Conservation (phyloP, 1,140 invertebrate genomes). For the Bradysia coprophila region DNA sequence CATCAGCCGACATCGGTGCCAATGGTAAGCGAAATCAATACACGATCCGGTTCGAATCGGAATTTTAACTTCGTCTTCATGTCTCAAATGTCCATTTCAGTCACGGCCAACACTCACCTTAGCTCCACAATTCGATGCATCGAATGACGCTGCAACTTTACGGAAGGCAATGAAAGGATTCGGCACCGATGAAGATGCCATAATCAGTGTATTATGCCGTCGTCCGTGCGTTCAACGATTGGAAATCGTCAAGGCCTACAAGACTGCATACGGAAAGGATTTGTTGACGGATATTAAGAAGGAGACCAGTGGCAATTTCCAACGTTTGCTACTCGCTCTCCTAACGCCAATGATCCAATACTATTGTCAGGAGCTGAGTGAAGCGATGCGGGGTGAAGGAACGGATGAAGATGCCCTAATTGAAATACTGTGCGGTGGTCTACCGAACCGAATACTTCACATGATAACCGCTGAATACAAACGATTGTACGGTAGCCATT, state of each 20-base stretch:
- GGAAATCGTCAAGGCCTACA: background rate
- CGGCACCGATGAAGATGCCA: constrained; percentile 65
- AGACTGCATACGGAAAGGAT: constrained; percentile 34
- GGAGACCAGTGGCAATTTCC: constrained; percentile 71
- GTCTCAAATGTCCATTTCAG: too few relatives aligned
- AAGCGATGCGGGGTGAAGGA: constrained; percentile 58
- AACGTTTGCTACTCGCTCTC: constrained; percentile 61
- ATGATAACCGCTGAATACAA: constrained; percentile 57
- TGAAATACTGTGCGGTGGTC: constrained; percentile 69
- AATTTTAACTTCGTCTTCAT: too few relatives aligned
- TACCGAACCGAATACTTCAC: constrained; percentile 60
- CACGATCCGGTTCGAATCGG: too few relatives aligned
- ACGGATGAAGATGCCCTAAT: constrained; percentile 67
- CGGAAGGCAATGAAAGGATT: constrained; percentile 69
- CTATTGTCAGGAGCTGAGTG: constrained; percentile 63
- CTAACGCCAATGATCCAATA: constrained; percentile 70
- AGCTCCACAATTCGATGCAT: constrained; percentile 44
- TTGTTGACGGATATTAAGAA: constrained; percentile 69
- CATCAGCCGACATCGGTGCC: too few relatives aligned
- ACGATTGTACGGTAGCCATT: too few relatives aligned
- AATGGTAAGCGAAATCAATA: too few relatives aligned
- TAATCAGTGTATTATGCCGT: constrained; percentile 54
- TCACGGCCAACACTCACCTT: constrained; percentile 43
- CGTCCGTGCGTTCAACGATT: constrained; percentile 49
- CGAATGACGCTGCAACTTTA: constrained; percentile 52